These are phyloP conservation scores for Seriola dumerili DNA, from an alignment of 2,113 vertebrate species.

Conservation along the genomic window DNA sequence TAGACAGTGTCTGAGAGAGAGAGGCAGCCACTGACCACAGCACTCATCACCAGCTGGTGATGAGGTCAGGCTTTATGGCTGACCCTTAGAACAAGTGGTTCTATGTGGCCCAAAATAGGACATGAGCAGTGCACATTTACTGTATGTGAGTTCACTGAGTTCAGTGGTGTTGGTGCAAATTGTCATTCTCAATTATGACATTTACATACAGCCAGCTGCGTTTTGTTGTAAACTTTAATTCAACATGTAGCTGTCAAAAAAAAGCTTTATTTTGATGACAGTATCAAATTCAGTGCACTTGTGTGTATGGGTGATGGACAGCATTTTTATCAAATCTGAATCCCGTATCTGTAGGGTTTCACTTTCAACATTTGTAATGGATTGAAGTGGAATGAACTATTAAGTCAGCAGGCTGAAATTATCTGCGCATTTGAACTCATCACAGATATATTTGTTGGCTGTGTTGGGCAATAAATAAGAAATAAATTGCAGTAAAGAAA, in stretches of 20 bases:
- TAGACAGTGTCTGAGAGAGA: constrained; percentile 42
- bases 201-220: background rate
- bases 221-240: background rate
- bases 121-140: constrained; percentile 31
- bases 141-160: constrained; percentile 34
- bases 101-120: constrained; percentile 55
- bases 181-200: background rate
- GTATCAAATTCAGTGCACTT: background rate
- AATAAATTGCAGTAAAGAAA: too few relatives aligned
- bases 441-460: background rate
- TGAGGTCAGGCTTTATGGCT: constrained; percentile 74
- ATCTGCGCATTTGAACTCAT: background rate
- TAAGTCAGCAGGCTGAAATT: background rate
- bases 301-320: background rate
- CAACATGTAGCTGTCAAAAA: background rate
- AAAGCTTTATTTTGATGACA: background rate
- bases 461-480: background rate
- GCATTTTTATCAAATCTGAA: background rate
- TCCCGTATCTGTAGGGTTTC: background rate
- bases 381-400: background rate
- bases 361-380: background rate
- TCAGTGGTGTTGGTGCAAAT: constrained; percentile 7
- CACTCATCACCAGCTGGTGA: constrained; percentile 63
- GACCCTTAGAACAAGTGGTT: constrained; percentile 70
- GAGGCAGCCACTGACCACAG: constrained; percentile 38